Evolutionary conservation across 2,113 vertebrate species (phyloP).

Genomic region (Triplophysa tibetana): DNA sequence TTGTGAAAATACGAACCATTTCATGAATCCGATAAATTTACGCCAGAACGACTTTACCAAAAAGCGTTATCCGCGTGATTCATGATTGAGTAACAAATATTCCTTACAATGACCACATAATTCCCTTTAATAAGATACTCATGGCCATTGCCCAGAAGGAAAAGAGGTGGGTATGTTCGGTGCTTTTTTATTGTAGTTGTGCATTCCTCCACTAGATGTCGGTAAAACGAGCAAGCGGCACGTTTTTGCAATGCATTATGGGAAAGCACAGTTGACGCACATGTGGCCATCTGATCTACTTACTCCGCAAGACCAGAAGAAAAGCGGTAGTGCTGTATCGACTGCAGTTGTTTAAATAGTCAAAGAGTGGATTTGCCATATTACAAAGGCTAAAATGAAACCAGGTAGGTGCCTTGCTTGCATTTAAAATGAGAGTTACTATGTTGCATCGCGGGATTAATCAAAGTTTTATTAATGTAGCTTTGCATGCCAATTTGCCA

Average conservation of each 20-base stretch:
- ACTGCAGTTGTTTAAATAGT: background rate
- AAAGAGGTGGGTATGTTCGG: too few relatives aligned
- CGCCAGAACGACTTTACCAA: too few relatives aligned
- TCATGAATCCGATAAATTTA: too few relatives aligned
- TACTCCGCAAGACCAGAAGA: background rate
- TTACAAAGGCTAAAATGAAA: constrained; percentile 13
- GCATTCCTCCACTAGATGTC: constrained; percentile 7
- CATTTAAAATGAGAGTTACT: background rate
- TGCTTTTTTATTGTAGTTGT: background rate
- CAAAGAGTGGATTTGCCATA: background rate
- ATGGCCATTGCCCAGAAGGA: too few relatives aligned
- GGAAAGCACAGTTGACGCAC: constrained; percentile 15
- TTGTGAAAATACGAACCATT: too few relatives aligned
- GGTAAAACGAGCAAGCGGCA: background rate
- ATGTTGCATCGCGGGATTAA: background rate
- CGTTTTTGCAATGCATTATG: constrained; percentile 25
- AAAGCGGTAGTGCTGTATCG: background rate
- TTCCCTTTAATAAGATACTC: too few relatives aligned
- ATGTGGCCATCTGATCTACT: constrained; percentile 26
- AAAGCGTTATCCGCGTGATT: too few relatives aligned
- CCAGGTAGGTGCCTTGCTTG: constrained; percentile 22
- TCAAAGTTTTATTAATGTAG: background rate
- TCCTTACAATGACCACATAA: too few relatives aligned
- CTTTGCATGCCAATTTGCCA: background rate
- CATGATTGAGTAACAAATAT: too few relatives aligned